Evolutionary conservation across 2,888 invertebrate species (phyloP).

Genomic region (Hypolimnas misippus): DNA sequence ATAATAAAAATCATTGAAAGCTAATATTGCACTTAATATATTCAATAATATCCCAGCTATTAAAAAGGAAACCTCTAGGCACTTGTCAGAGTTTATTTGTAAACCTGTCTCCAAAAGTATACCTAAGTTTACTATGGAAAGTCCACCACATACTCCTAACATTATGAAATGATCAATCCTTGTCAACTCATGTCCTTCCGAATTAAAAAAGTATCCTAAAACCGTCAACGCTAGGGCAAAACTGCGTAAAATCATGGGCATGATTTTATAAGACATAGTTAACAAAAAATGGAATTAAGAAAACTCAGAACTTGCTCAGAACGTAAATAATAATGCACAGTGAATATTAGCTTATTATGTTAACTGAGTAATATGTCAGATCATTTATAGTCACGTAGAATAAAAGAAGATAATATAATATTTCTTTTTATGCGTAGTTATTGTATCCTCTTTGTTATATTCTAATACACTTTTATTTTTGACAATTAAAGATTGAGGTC

Average conservation of each 20-base stretch:
- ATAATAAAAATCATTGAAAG: conserved; percentile 51
- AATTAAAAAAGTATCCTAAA: conserved; percentile 53
- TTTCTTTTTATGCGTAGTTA: too few species aligned
- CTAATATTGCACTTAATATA: conserved; percentile 45
- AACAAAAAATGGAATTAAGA: too few species aligned
- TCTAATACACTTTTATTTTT: too few species aligned
- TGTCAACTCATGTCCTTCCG: conserved; percentile 51
- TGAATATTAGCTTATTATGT: too few species aligned
- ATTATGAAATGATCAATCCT: conserved; percentile 52
- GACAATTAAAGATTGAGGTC: too few species aligned
- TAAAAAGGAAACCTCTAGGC: conserved; percentile 51
- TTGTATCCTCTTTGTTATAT: too few species aligned
- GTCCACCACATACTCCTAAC: conserved; percentile 59
- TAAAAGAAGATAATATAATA: too few species aligned
- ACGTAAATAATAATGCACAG: too few species aligned
- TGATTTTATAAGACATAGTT: conserved; percentile 51
- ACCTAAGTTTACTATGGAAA: conserved; percentile 54
- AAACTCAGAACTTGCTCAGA: too few species aligned
- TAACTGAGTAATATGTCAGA: too few species aligned
- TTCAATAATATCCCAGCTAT: conserved; percentile 49
- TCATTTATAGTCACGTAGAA: too few species aligned
- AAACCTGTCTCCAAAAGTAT: conserved; percentile 60
- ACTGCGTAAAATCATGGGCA: conserved; percentile 60
- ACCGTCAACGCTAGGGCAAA: conserved; percentile 51
- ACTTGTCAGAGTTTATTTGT: conserved; percentile 45